Evolutionary conservation across 2,888 invertebrate species (phyloP).

Genomic region (Antheraea assamensis): DNA sequence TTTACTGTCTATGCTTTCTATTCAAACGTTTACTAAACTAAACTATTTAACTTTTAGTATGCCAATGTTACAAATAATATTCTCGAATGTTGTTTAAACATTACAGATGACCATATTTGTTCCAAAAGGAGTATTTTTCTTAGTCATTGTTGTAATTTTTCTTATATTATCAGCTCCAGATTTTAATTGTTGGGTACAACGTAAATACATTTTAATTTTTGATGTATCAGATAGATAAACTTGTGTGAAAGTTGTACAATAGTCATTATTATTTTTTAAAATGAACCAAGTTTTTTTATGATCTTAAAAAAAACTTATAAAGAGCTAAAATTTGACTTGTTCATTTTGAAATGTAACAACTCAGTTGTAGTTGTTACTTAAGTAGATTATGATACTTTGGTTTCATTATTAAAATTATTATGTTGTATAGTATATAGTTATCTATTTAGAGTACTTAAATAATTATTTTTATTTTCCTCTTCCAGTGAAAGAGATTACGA

Average conservation of each 20-base stretch:
- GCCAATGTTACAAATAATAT: too few relatives aligned
- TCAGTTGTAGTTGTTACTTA: too few relatives aligned
- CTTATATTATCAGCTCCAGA: neutral
- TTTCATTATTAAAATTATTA: too few relatives aligned
- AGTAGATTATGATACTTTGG: neutral
- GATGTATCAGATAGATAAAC: neutral
- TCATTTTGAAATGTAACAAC: too few relatives aligned
- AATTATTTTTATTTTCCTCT: conserved; percentile 24
- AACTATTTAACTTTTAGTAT: too few relatives aligned
- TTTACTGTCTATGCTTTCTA: neutral
- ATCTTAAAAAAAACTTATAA: too few relatives aligned
- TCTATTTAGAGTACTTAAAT: neutral
- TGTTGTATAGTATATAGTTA: neutral
- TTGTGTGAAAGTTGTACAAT: neutral
- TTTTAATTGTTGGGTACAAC: neutral
- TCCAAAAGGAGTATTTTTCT: neutral
- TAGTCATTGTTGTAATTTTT: neutral
- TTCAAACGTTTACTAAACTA: too few relatives aligned
- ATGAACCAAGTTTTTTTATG: too few relatives aligned
- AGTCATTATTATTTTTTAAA: neutral
- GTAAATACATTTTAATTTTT: neutral
- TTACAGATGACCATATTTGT: neutral
- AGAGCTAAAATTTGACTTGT: too few relatives aligned
- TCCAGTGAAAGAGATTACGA: conserved; percentile 75
- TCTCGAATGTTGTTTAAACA: neutral